Base-by-base conservation (phyloP, 2,888 invertebrate species). In the Cataglyphis rosenhaueri region DNA sequence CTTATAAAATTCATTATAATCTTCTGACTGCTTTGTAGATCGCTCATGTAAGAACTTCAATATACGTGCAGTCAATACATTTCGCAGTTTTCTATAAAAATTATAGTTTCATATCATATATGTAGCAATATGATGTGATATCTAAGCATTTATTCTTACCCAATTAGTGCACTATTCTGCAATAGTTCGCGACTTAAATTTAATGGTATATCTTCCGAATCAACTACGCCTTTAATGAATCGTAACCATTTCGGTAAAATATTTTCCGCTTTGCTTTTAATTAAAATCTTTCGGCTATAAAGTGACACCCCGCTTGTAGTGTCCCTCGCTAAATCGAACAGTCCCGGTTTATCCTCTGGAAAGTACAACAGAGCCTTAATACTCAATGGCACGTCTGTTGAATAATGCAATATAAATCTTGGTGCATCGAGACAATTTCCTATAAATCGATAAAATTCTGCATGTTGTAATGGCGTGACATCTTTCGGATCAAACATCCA, bases 171-270 rank as follows among this genome's bases (percentile, higher is more conserved):
- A 94, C 98, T 98, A 92, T 99, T 99, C 95, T 99, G 99, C 70
- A 99, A 95, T 84, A 99, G 95, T 95, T 99, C 99, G 93, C 99
- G 96, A 94, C 99, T 99, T 85, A 99, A 96, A 96, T 99, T 99
- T 81, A 99, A 95, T 61, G 99, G 99, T 95, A 99, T 99, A 95
- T 99, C 99, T 95, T 99, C 99, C 0, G 99, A 99, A 95, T 99
- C 99, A 21, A 99, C 98, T 44, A 99, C 99, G 93, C 99, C 99
- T 96, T 98, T 98, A 3, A 99, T 96, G 95, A 99, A 99, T 91
- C 99, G 96, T 89, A 99, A 95, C 98, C 99, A 99, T 93, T 98
- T 98, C 0, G 99, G 99, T 85, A 99, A 95, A 87, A 99, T 96
- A 92, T 98, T 97, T 83, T 98, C 98, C 0, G 98, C 97, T 93